phyloP scores from a whole-genome alignment of 1,140 invertebrate species.

The Formica exsecta region DNA sequence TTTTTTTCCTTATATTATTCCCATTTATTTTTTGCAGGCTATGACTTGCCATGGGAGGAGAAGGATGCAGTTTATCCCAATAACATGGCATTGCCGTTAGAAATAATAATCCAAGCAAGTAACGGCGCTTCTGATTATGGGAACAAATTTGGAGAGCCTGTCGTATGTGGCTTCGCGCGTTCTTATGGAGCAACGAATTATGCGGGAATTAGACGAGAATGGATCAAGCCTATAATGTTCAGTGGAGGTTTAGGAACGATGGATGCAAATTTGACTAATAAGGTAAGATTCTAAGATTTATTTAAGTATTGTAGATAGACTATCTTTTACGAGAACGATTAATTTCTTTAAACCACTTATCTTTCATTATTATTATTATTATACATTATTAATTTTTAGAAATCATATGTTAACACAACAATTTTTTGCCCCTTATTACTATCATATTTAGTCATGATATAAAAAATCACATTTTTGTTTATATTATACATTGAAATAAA shows the following conservation, averaged over 20 bases:
- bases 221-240: slow-evolving; percentile 99
- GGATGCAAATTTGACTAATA: slow-evolving; percentile 92
- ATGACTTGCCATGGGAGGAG: slow-evolving; percentile 96
- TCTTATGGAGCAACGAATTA: slow-evolving; percentile 94
- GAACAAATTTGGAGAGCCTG: slow-evolving; percentile 99
- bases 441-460: no score
- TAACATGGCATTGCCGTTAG: slow-evolving; percentile 96
- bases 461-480: no score
- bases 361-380: background rate
- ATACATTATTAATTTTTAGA: no score
- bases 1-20: background rate
- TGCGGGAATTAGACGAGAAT: slow-evolving; percentile 93
- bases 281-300: slow-evolving; percentile 85
- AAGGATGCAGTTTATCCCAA: slow-evolving; percentile 91
- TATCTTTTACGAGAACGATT: background rate
- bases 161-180: slow-evolving; percentile 96
- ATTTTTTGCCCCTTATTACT: no score
- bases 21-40: slow-evolving; percentile 86
- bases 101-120: slow-evolving; percentile 97
- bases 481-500: no score
- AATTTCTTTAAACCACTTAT: slow-evolving; percentile 15
- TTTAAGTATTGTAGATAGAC: slow-evolving; percentile 39
- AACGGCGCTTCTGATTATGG: slow-evolving; percentile 99
- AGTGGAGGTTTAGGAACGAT: slow-evolving; percentile 97
- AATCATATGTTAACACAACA: no score